Percentiles rank a stretch among this genome's conserved stretches.
phyloP scores from a whole-genome alignment of 2,797 vertebrate species.

The Pseudochirops cupreus region DNA sequence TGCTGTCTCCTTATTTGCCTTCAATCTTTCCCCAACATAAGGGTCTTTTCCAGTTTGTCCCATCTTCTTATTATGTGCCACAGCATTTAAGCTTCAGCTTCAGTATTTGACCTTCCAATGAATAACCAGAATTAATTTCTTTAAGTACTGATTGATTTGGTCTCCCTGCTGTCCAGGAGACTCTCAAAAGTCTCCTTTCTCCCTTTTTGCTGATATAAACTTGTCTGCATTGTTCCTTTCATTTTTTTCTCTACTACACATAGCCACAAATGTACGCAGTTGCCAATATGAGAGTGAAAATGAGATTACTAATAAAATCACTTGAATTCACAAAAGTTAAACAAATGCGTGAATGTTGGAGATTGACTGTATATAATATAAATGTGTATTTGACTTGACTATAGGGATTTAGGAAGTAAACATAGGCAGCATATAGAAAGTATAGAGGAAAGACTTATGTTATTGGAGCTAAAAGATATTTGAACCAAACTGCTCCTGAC shows the following conservation, averaged over 20 bases:
- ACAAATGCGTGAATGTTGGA: neutral
- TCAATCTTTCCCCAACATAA: neutral
- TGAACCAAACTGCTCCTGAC: slow-evolving; percentile 87
- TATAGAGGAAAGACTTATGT: slow-evolving; percentile 15
- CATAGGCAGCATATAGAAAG: neutral
- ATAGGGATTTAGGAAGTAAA: neutral
- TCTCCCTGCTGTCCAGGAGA: neutral
- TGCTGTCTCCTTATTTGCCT: neutral
- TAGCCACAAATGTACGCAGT: neutral
- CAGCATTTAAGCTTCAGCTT: neutral
- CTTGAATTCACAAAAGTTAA: neutral
- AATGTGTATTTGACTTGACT: neutral
- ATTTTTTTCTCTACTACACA: neutral
- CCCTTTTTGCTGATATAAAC: neutral
- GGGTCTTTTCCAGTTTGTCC: neutral
- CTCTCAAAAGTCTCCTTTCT: neutral
- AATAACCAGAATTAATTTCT: neutral
- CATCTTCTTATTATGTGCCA: neutral
- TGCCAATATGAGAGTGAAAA: neutral
- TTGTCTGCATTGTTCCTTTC: neutral
- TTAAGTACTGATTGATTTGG: neutral
- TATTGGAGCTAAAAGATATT: slow-evolving; percentile 73
- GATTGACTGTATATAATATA: neutral
- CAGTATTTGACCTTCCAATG: neutral
- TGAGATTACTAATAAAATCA: neutral